Conservation (phyloP, 2,888 invertebrate species). For the Odontocolon sp. region DNA sequence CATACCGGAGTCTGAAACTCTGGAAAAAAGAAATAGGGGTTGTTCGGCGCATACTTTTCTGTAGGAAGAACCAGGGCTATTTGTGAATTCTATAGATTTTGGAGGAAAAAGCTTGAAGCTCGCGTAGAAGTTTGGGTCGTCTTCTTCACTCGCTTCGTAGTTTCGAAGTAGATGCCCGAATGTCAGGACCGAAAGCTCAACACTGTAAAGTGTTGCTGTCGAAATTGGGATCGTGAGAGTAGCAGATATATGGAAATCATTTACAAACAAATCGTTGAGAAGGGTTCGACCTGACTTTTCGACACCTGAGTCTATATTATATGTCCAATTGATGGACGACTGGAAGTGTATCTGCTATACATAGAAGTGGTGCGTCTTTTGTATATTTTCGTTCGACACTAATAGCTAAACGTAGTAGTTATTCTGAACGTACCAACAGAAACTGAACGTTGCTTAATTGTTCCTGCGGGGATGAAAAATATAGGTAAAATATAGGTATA, state of each 20-base stretch:
- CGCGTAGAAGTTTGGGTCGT: too few relatives aligned
- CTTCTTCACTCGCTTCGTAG: background rate
- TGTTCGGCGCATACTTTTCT: slow-evolving; percentile 62
- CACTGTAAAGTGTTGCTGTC: background rate
- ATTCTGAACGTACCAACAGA: too few relatives aligned
- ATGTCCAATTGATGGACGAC: background rate
- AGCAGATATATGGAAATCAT: background rate
- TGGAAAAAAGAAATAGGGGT: background rate
- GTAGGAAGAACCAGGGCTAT: slow-evolving; percentile 63
- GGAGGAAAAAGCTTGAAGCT: background rate
- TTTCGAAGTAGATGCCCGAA: background rate
- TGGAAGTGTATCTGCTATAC: too few relatives aligned
- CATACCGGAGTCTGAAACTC: slow-evolving; percentile 60
- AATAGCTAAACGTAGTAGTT: too few relatives aligned
- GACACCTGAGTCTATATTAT: too few relatives aligned
- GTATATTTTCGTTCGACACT: too few relatives aligned
- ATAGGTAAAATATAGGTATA: too few relatives aligned
- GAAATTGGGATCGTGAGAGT: background rate
- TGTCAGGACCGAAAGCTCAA: background rate
- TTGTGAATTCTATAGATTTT: background rate
- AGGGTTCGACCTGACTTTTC: background rate
- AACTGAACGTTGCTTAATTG: too few relatives aligned
- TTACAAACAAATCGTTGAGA: background rate
- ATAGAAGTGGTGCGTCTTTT: too few relatives aligned
- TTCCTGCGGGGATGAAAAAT: too few relatives aligned